These are phyloP conservation scores for Tympanuchus pallidicinctus DNA, from an alignment of 2,113 vertebrate species.

Conservation along the genomic window DNA sequence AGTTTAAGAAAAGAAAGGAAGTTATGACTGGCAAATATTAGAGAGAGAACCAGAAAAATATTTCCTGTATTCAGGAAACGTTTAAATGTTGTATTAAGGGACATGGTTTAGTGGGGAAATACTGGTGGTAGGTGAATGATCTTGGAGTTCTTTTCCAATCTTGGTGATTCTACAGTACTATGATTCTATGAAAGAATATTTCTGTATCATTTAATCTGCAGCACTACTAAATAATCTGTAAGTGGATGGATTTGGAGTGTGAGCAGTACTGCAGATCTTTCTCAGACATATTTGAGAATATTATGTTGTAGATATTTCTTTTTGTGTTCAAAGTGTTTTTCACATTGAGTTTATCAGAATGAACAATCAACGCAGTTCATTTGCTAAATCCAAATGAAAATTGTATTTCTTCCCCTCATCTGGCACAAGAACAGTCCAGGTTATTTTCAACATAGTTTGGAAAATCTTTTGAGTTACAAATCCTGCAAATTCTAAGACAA, in stretches of 20 bases:
- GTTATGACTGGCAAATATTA: neutral
- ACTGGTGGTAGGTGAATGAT: no score
- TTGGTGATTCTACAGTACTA: no score
- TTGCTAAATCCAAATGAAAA: constrained; percentile 2
- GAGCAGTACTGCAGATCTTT: constrained; percentile 2
- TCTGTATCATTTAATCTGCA: neutral
- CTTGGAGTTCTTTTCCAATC: no score
- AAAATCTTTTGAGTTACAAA: neutral
- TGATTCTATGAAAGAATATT: neutral
- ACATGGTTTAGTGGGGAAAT: no score
- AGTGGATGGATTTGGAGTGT: neutral
- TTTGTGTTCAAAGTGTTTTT: neutral
- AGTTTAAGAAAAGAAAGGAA: neutral
- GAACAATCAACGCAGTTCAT: neutral
- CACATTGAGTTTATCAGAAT: neutral
- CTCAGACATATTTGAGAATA: neutral
- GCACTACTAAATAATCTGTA: neutral
- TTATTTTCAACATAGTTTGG: neutral
- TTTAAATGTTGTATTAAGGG: no score
- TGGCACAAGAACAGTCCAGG: neutral
- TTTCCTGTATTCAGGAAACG: no score
- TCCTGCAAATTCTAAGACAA: neutral
- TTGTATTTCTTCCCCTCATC: neutral
- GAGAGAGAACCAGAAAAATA: neutral
- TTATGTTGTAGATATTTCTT: neutral